These are phyloP conservation scores for Pyrochroa serraticornis DNA, from an alignment of 2,888 invertebrate species.

Conservation along the genomic window DNA sequence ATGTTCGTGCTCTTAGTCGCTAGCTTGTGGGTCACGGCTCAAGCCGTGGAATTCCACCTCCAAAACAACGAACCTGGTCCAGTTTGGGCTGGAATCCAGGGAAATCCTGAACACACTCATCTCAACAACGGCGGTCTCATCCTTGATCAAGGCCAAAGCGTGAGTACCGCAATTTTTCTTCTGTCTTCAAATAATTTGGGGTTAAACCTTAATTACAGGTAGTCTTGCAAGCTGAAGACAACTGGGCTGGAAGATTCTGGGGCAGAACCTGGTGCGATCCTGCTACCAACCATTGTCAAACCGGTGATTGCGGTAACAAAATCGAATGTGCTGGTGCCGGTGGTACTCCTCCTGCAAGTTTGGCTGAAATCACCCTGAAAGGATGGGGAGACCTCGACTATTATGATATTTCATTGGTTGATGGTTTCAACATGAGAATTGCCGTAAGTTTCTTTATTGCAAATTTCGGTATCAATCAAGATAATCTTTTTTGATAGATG, in stretches of 20 bases:
- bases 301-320: slow-evolving; percentile 56
- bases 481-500: slow-evolving; percentile 35
- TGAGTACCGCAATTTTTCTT: slow-evolving; percentile 27
- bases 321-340: slow-evolving; percentile 58
- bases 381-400: slow-evolving; percentile 52
- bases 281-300: slow-evolving; percentile 52
- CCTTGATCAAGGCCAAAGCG: slow-evolving; percentile 38
- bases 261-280: slow-evolving; percentile 54
- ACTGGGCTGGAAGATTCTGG: slow-evolving; percentile 54
- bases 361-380: slow-evolving; percentile 57
- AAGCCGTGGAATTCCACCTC: slow-evolving; percentile 36
- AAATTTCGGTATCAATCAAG: background rate
- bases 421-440: slow-evolving; percentile 58
- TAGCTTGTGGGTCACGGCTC: background rate
- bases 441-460: slow-evolving; percentile 34
- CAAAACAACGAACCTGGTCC: slow-evolving; percentile 37
- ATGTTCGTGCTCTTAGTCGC: slow-evolving; percentile 22
- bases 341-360: slow-evolving; percentile 55
- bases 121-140: slow-evolving; percentile 43
- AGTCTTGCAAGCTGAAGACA: slow-evolving; percentile 34
- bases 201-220: slow-evolving; percentile 22
- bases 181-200: background rate
- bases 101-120: slow-evolving; percentile 42
- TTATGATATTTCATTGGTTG: slow-evolving; percentile 59
- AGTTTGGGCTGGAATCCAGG: slow-evolving; percentile 47